Evolutionary conservation across 2,797 vertebrate species (phyloP), one percentile per base, ranked within the genome.

Genomic region (Bradypus variegatus): DNA sequence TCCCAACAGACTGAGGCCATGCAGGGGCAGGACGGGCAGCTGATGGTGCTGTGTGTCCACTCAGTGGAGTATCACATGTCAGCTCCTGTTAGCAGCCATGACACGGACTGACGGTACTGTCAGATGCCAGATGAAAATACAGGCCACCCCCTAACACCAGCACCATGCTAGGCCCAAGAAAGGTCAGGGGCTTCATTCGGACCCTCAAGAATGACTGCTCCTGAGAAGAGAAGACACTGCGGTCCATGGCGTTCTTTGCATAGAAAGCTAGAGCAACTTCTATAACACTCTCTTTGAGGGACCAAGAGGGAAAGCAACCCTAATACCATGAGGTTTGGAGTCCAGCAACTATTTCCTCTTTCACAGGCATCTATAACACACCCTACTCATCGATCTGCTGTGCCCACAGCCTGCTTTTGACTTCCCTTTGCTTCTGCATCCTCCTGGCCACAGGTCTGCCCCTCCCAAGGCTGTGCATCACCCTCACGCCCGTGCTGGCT

Each of bases 91-190:
- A 48, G 25, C 33, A 55, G 76, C 55, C 53, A 83, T 64, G n/a
- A 50, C 8, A 36, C 0, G 3, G 62, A 45, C 67, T 19, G 0
- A 1, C 1, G 33, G 60, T n/a, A 38, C 29, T 18, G 48, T 31
- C 33, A 31, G 21, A 70, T 25, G 18, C 48, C 45, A 67, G 23
- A 23, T n/a, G 29, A 29, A 55, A 58, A 70, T 19, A 5, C n/a
- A 6, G 9, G 36, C 64, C 76, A 53, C 2, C 29, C 18, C 18
- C 79, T 60, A n/a, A 5, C 38, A 41, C 41, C 58, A 45, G 36
- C n/a, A 58, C 19, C 19, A 13, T 16, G 13, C 58, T 21, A 36
- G 31, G n/a, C 36, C 31, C 81, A n/a, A 18, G 8, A 38, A 29
- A 45, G 62, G 27, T 5, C 45, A 69, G 25, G 75, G 14, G 4